A percentile compares a stretch with the other conserved stretches of the same genome.
These are phyloP conservation scores for Aquatica leii DNA, from an alignment of 2,888 invertebrate genomes.

Conservation along the genomic window DNA sequence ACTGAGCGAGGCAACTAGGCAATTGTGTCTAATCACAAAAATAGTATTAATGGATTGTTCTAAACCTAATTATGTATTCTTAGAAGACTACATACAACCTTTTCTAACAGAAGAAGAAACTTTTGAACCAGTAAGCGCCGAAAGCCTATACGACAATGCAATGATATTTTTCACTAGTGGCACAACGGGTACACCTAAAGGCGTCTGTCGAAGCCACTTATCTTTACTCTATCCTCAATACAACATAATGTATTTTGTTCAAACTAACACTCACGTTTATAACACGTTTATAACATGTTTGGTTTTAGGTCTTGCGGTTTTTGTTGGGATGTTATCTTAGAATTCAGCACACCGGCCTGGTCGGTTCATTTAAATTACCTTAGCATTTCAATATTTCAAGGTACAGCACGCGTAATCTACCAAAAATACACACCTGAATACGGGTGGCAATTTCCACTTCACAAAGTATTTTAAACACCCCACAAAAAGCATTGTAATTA, in stretches of 20 bases:
- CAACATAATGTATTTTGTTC: background rate
- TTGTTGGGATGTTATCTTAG: too few species aligned
- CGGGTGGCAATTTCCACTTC: too few species aligned
- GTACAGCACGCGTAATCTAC: too few species aligned
- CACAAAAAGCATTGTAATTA: too few species aligned
- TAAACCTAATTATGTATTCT: constrained; percentile 17
- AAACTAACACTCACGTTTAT: background rate
- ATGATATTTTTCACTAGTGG: constrained; percentile 54
- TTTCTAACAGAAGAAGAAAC: constrained; percentile 38
- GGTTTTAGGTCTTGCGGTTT: too few species aligned
- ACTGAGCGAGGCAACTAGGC: constrained; percentile 29
- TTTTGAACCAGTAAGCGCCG: constrained; percentile 43
- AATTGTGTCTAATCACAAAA: constrained; percentile 37
- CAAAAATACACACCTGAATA: too few species aligned
- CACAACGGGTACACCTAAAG: constrained; percentile 56
- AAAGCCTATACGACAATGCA: constrained; percentile 43
- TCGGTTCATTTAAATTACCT: too few species aligned
- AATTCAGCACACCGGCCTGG: too few species aligned
- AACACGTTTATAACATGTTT: background rate
- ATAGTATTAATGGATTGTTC: constrained; percentile 43
- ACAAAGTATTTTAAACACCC: too few species aligned
- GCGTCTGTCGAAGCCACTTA: constrained; percentile 49
- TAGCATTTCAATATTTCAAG: too few species aligned
- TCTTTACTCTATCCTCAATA: constrained; percentile 15
- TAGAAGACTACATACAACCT: background rate